These are phyloP conservation scores for Stigmatopora nigra DNA, from an alignment of 2,113 vertebrate species.

Conservation along the genomic window DNA sequence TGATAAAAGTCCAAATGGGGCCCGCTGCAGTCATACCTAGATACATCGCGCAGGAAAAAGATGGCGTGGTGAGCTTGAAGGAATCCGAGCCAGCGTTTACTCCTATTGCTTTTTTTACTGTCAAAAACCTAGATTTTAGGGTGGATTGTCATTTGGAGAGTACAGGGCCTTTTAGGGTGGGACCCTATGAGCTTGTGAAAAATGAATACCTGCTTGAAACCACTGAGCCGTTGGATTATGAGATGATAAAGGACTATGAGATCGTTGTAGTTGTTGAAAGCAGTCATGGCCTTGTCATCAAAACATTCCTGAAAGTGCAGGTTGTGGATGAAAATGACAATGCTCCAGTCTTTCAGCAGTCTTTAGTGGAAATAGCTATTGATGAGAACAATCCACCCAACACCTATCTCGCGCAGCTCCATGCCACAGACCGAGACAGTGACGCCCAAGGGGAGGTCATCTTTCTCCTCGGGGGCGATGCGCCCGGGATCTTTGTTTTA, in stretches of 20 bases:
- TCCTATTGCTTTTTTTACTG: slow-evolving; percentile 90
- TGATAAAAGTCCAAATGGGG: slow-evolving; percentile 78
- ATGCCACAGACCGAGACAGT: slow-evolving; percentile 87
- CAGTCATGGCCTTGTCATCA: slow-evolving; percentile 70
- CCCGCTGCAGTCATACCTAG: slow-evolving; percentile 82
- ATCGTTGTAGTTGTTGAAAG: slow-evolving; percentile 80
- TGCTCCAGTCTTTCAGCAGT: slow-evolving; percentile 82
- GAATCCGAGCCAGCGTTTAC: slow-evolving; percentile 85
- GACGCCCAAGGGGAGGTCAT: slow-evolving; percentile 78
- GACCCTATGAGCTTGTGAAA: slow-evolving; percentile 79
- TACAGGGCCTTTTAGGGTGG: slow-evolving; percentile 81
- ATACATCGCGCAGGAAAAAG: slow-evolving; percentile 85
- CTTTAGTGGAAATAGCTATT: slow-evolving; percentile 80
- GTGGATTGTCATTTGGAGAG: slow-evolving; percentile 83
- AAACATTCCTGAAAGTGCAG: slow-evolving; percentile 78
- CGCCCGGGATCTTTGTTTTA: slow-evolving; percentile 82
- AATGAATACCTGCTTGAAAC: slow-evolving; percentile 94
- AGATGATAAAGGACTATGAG: slow-evolving; percentile 79
- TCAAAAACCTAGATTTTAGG: slow-evolving; percentile 79
- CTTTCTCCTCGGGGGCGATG: slow-evolving; percentile 85
- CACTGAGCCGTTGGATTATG: slow-evolving; percentile 83
- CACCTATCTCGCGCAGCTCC: slow-evolving; percentile 82
- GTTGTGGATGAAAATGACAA: slow-evolving; percentile 94
- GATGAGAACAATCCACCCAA: slow-evolving; percentile 92
- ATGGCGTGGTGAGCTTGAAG: slow-evolving; percentile 83